Evolutionary conservation across 1,140 invertebrate genomes (phyloP).

Genomic region (Pseudachorutes palmiensis): DNA sequence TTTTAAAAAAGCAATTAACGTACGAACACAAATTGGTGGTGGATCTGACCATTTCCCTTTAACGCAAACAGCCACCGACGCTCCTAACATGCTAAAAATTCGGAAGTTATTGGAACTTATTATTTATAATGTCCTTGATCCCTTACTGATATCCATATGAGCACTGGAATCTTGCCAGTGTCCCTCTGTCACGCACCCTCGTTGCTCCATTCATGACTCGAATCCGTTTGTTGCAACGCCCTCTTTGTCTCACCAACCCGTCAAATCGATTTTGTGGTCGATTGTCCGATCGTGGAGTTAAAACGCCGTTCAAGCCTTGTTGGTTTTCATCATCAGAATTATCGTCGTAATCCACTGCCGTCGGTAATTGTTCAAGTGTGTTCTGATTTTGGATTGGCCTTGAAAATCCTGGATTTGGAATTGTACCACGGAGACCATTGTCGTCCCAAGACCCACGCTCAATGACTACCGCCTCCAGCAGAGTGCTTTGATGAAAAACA

Average conservation of each 20-base stretch:
- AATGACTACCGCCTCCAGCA: too few species aligned
- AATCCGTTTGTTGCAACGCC: conserved; percentile 24
- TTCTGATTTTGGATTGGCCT: background rate
- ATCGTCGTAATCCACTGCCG: background rate
- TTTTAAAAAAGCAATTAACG: conserved; percentile 14
- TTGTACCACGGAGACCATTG: too few species aligned
- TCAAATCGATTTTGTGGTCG: conserved; percentile 2
- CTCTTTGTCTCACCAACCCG: conserved; percentile 3
- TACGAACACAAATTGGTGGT: conserved; percentile 32
- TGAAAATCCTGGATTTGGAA: background rate
- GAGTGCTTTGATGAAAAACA: too few species aligned
- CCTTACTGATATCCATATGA: conserved; percentile 28
- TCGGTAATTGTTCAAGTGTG: background rate
- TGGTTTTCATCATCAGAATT: background rate
- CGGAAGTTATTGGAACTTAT: background rate
- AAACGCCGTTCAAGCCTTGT: background rate
- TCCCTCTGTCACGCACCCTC: conserved; percentile 27
- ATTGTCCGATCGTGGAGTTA: conserved; percentile 14
- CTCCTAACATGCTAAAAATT: conserved; percentile 23
- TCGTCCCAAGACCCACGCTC: too few species aligned
- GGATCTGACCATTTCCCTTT: conserved; percentile 30
- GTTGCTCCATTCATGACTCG: conserved; percentile 26
- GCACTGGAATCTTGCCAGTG: conserved; percentile 26
- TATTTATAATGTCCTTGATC: background rate
- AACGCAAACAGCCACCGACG: conserved; percentile 22